A percentile compares a stretch with the other conserved stretches of the same genome.
Evolutionary conservation across 2,113 vertebrate genomes (phyloP).

Genomic region (Hoplias malabaricus): DNA sequence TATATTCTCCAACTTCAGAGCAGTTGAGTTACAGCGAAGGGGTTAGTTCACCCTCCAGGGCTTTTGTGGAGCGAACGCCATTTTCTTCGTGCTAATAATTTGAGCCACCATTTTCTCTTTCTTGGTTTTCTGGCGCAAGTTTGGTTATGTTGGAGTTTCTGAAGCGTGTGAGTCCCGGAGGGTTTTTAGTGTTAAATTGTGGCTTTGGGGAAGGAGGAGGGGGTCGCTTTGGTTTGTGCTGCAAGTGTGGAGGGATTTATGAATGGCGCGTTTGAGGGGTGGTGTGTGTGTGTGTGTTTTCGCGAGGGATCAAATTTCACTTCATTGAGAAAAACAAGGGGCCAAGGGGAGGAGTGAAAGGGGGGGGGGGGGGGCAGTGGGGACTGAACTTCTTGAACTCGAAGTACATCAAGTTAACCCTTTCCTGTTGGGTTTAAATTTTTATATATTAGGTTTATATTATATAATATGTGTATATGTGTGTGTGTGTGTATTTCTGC

Average conservation of each 20-base stretch:
- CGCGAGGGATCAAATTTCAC: constrained; percentile 69
- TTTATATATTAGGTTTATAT: no score
- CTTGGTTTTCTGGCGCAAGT: constrained; percentile 21
- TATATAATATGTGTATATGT: not conserved
- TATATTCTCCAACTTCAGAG: constrained; percentile 34
- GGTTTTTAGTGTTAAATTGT: not conserved
- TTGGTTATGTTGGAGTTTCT: not conserved
- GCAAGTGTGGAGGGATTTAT: constrained; percentile 45
- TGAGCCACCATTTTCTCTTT: constrained; percentile 54
- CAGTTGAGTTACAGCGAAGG: not conserved
- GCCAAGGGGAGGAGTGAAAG: constrained; percentile 5
- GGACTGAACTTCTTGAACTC: constrained; percentile 47
- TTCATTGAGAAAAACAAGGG: constrained; percentile 79
- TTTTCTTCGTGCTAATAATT: constrained; percentile 64
- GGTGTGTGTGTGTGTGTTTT: not conserved
- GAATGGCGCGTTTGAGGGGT: constrained; percentile 57
- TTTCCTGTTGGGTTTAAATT: not conserved
- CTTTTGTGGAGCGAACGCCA: constrained; percentile 64
- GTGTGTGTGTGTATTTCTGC: no score
- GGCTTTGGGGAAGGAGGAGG: not conserved
- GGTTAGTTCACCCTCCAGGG: constrained; percentile 27
- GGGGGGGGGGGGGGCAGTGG: not conserved
- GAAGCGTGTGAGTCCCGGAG: constrained; percentile 15
- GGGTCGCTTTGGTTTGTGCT: not conserved
- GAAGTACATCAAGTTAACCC: constrained; percentile 13